Percentiles rank a stretch among this genome's conserved stretches.
phyloP scores from a whole-genome alignment of 2,113 vertebrate genomes.

The Sapayoa aenigma region DNA sequence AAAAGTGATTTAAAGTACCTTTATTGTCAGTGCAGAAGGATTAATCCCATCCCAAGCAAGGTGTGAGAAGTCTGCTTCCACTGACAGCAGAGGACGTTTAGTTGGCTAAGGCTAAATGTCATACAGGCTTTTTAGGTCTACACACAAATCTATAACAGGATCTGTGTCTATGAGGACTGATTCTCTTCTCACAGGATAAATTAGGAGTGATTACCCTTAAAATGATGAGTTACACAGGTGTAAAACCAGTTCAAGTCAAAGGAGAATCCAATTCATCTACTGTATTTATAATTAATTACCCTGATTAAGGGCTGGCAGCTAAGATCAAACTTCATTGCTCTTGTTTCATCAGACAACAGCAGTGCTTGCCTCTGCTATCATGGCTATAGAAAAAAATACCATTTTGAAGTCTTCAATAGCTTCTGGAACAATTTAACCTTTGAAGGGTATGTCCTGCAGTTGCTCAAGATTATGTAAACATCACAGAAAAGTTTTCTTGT shows the following conservation, averaged over 20 bases:
- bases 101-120: background rate
- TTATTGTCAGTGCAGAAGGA: background rate
- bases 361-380: constrained; percentile 58
- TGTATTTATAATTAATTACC: constrained; percentile 59
- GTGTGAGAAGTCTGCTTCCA: background rate
- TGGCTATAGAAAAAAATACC: constrained; percentile 50
- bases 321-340: constrained; percentile 52
- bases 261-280: constrained; percentile 46
- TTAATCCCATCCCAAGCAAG: background rate
- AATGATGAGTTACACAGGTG: constrained; percentile 39
- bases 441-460: constrained; percentile 64
- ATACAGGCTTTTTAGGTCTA: background rate
- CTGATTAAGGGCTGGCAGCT: constrained; percentile 49
- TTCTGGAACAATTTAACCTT: constrained; percentile 70
- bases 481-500: constrained; percentile 57
- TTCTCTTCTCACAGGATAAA: constrained; percentile 24
- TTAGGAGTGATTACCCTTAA: constrained; percentile 56
- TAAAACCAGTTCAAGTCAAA: constrained; percentile 42
- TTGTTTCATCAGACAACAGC: constrained; percentile 3
- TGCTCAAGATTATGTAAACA: constrained; percentile 61
- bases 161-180: background rate
- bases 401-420: constrained; percentile 57
- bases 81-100: background rate
- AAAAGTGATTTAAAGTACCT: background rate
- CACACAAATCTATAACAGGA: background rate